Evolutionary conservation across 2,888 invertebrate species (phyloP).

Genomic region (Notocelia uddmanniana): DNA sequence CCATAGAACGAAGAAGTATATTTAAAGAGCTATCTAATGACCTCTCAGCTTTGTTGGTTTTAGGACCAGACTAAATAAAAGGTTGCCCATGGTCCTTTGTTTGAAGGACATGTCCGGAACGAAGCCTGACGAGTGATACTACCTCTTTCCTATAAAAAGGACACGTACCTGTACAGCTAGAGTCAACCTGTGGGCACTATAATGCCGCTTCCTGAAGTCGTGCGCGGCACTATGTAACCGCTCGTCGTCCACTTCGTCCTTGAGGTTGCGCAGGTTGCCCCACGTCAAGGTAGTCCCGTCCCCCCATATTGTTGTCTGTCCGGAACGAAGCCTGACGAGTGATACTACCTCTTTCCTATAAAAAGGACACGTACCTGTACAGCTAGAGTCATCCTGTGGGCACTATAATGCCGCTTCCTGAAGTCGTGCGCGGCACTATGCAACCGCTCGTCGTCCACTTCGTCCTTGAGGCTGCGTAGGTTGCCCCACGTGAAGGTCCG

Average conservation of each 20-base stretch:
- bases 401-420: slow-evolving; percentile 92
- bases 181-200: slow-evolving; percentile 95
- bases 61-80: too few relatives aligned
- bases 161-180: slow-evolving; percentile 90
- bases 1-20: too few relatives aligned
- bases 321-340: too few relatives aligned
- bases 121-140: too few relatives aligned
- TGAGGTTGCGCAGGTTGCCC: slow-evolving; percentile 92
- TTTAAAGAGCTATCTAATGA: too few relatives aligned
- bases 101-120: too few relatives aligned
- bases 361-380: slow-evolving; percentile 88
- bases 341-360: too few relatives aligned
- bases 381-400: slow-evolving; percentile 94
- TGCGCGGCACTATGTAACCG: slow-evolving; percentile 89
- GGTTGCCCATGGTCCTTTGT: too few relatives aligned
- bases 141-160: too few relatives aligned
- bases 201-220: slow-evolving; percentile 91
- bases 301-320: too few relatives aligned
- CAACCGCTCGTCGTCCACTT: slow-evolving; percentile 86
- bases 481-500: slow-evolving; percentile 95
- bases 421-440: slow-evolving; percentile 91
- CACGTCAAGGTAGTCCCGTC: too few relatives aligned
- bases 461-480: slow-evolving; percentile 89
- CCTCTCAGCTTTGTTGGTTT: too few relatives aligned
- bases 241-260: slow-evolving; percentile 87